phyloP scores from a whole-genome alignment of 2,113 vertebrate genomes.

The Tursiops truncatus region DNA sequence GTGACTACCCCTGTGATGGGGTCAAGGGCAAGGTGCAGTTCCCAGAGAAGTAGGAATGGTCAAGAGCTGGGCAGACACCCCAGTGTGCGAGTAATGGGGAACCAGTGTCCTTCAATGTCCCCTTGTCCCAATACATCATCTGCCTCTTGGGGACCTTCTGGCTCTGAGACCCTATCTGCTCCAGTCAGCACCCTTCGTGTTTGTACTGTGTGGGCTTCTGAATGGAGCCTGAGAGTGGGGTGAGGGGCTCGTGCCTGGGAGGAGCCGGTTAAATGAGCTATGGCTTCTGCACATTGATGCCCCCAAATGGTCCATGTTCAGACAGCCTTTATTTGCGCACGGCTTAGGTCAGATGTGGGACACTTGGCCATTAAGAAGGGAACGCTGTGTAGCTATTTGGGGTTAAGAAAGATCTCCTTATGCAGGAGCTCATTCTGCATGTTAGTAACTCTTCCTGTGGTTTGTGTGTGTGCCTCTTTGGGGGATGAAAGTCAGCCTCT shows the following conservation, averaged over 20 bases:
- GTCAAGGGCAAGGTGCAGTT: background rate
- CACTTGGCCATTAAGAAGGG: background rate
- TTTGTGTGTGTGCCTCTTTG: background rate
- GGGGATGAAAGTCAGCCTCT: background rate
- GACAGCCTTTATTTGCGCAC: background rate
- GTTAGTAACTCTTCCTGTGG: background rate
- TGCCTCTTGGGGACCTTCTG: background rate
- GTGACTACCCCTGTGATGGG: background rate
- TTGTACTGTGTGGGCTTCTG: background rate
- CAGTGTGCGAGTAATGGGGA: background rate
- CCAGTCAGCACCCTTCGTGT: background rate
- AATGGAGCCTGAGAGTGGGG: background rate
- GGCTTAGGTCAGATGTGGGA: background rate
- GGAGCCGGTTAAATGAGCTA: background rate
- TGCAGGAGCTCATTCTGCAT: background rate
- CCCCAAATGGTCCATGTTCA: background rate
- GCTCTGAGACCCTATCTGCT: background rate
- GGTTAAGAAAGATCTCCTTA: background rate
- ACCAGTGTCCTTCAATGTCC: background rate
- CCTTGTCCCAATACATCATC: background rate
- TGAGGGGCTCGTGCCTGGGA: background rate
- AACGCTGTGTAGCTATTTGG: background rate
- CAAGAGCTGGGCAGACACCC: background rate
- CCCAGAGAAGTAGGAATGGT: background rate
- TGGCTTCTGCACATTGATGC: background rate